Conservation (phyloP, 2,888 invertebrate genomes). For the Cepaea hortensis region DNA sequence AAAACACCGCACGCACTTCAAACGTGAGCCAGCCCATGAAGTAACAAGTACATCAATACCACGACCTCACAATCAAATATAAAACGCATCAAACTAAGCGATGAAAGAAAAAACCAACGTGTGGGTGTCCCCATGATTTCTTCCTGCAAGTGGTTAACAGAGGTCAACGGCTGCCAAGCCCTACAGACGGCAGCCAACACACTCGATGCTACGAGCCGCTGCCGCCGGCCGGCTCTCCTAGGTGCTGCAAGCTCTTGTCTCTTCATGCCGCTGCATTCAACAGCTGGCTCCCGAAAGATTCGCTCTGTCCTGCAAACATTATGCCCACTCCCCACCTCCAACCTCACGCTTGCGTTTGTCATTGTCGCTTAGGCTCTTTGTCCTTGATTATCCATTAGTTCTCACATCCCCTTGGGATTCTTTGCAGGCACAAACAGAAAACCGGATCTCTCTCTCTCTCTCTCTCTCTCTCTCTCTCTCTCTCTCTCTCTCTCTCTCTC, state of each 20-base stretch:
- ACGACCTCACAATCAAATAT: no score
- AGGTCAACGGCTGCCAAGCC: neutral
- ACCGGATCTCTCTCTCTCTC: neutral
- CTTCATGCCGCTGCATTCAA: conserved; percentile 10
- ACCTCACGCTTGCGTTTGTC: neutral
- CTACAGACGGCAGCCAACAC: neutral
- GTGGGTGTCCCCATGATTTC: neutral
- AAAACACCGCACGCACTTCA: no score
- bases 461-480: neutral
- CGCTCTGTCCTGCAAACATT: neutral
- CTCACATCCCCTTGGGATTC: no score
- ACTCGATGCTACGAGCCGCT: neutral
- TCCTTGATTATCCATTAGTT: no score
- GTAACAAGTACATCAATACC: no score
- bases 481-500: neutral
- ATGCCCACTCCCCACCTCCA: neutral
- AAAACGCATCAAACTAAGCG: neutral
- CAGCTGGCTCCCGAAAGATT: conserved; percentile 13
- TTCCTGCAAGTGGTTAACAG: neutral
- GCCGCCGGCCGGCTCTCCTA: neutral
- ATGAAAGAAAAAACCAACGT: neutral
- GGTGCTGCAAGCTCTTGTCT: conserved; percentile 7
- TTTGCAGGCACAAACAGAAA: neutral
- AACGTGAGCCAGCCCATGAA: no score
- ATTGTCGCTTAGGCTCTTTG: no score